A percentile compares a stretch with the other conserved stretches of the same genome.
Evolutionary conservation across 2,888 invertebrate species (phyloP).

Genomic region (Eilema sororculum): DNA sequence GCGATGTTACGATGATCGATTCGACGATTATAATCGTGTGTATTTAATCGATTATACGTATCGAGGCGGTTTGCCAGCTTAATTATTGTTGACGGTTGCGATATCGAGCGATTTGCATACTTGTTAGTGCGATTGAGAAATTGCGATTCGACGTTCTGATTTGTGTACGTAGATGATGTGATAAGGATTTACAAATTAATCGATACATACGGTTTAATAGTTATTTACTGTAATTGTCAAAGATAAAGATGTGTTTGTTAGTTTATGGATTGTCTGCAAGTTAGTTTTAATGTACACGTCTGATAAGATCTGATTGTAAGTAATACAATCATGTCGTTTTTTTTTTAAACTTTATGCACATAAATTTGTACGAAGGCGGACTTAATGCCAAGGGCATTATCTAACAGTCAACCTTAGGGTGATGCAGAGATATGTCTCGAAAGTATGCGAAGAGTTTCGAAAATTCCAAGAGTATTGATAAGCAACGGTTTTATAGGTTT

Average conservation of each 20-base stretch:
- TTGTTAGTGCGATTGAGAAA: constrained; percentile 46
- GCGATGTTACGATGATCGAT: constrained; percentile 76
- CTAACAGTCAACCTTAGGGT: no score
- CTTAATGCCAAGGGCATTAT: no score
- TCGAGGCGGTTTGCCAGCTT: constrained; percentile 58
- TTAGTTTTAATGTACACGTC: not conserved
- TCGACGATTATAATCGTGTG: constrained; percentile 67
- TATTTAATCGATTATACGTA: constrained; percentile 69
- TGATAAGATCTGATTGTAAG: not conserved
- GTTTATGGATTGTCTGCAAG: not conserved
- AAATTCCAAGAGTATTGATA: no score
- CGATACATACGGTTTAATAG: constrained; percentile 19
- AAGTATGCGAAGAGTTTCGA: no score
- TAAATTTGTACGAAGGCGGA: no score
- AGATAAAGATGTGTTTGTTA: constrained; percentile 9
- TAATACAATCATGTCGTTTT: no score
- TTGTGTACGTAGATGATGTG: constrained; percentile 25
- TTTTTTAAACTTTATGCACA: no score
- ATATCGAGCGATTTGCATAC: constrained; percentile 52
- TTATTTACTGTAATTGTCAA: constrained; percentile 24
- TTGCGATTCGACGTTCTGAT: constrained; percentile 29
- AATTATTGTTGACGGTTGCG: constrained; percentile 62
- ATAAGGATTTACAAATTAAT: constrained; percentile 28
- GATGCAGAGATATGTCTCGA: no score
- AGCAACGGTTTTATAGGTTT: no score